Evolutionary conservation across 2,888 invertebrate genomes (phyloP).

Genomic region (Melinaea menophilus): DNA sequence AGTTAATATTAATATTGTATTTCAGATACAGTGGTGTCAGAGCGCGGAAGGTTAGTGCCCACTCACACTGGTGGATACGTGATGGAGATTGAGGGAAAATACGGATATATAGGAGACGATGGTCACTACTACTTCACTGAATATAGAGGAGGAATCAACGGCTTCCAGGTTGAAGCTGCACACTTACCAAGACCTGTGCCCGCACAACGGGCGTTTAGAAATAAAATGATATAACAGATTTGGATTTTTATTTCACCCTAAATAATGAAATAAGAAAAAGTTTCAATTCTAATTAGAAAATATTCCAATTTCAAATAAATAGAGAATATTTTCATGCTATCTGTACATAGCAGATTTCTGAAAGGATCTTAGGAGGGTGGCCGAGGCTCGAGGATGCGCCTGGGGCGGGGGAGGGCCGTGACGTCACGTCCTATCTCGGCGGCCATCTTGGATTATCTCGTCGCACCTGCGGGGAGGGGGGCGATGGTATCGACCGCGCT

Average conservation of each 20-base stretch:
- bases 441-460: slow-evolving; percentile 79
- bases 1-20: slow-evolving; percentile 3
- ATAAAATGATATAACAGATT: slow-evolving; percentile 4
- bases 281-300: too few relatives aligned
- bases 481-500: slow-evolving; percentile 67
- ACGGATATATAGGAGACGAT: slow-evolving; percentile 50
- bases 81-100: slow-evolving; percentile 49
- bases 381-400: slow-evolving; percentile 65
- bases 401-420: slow-evolving; percentile 60
- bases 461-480: slow-evolving; percentile 75
- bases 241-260: background rate
- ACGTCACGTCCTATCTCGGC: slow-evolving; percentile 79
- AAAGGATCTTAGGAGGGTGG: slow-evolving; percentile 78
- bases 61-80: slow-evolving; percentile 43
- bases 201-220: slow-evolving; percentile 8
- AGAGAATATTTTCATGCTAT: slow-evolving; percentile 38
- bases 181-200: slow-evolving; percentile 45
- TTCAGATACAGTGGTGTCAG: slow-evolving; percentile 52
- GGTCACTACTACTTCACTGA: slow-evolving; percentile 47
- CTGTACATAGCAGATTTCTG: slow-evolving; percentile 65
- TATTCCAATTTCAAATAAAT: background rate
- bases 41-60: slow-evolving; percentile 48
- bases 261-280: too few relatives aligned
- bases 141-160: slow-evolving; percentile 48
- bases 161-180: slow-evolving; percentile 48